Percentiles rank a stretch among this genome's conserved stretches.
Conservation (phyloP, 2,797 vertebrate genomes). For the Pitangus sulphuratus region DNA sequence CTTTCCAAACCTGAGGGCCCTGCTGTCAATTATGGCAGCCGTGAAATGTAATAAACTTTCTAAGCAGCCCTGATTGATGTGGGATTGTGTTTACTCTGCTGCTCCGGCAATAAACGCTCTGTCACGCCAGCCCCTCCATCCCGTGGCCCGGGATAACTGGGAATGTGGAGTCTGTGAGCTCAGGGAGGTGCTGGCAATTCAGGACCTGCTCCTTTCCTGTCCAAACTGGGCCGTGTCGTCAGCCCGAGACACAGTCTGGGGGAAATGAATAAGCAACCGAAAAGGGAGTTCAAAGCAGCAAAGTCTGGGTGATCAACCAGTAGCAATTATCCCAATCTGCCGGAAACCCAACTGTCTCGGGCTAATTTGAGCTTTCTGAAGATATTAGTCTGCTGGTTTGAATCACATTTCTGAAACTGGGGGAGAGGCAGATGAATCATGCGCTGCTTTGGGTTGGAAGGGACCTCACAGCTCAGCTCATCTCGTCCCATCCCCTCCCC, state of each 20-base stretch:
- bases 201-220: neutral
- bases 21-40: neutral
- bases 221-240: neutral
- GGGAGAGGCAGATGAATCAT: conserved; percentile 4
- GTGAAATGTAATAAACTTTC: neutral
- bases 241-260: neutral
- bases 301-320: neutral
- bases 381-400: neutral
- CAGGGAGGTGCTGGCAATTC: neutral
- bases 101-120: neutral
- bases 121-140: neutral
- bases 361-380: conserved; percentile 7
- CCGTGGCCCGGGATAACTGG: rapidly evolving
- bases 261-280: neutral
- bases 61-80: neutral
- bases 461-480: neutral
- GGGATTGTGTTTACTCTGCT: neutral
- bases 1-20: conserved; percentile 6
- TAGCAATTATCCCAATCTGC: conserved; percentile 15
- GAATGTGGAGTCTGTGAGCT: neutral
- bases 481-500: neutral
- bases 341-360: conserved; percentile 10
- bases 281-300: conserved; percentile 14
- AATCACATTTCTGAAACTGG: conserved; percentile 9
- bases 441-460: neutral